Percentiles rank a stretch among this genome's conserved stretches.
These are phyloP conservation scores for Hydrozoanthus gracilis DNA, from an alignment of 92 coral and sea anemone species.

Conservation along the genomic window DNA sequence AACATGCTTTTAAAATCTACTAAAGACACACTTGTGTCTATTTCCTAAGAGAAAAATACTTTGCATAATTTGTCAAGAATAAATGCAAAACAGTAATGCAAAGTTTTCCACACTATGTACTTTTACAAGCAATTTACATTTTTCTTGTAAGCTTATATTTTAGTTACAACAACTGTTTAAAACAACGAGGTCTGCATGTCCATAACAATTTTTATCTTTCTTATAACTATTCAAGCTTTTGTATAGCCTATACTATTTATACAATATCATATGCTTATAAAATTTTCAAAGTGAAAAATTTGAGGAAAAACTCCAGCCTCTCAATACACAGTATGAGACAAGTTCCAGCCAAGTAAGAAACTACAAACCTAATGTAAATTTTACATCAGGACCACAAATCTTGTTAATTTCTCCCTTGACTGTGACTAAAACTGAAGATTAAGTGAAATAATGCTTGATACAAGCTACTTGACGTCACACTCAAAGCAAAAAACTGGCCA, in stretches of 20 bases:
- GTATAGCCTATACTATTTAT: background rate
- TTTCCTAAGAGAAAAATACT: too few species aligned
- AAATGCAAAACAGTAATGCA: too few species aligned
- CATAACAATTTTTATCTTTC: background rate
- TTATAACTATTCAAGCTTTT: background rate
- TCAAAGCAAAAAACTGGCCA: slow-evolving; percentile 42
- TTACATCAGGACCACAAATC: background rate
- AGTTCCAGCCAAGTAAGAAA: background rate
- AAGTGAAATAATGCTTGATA: slow-evolving; percentile 75
- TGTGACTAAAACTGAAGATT: slow-evolving; percentile 2
- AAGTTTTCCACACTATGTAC: too few species aligned
- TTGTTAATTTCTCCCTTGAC: slow-evolving; percentile 5
- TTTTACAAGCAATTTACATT: too few species aligned
- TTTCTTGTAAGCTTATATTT: too few species aligned
- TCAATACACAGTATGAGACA: slow-evolving; percentile 36
- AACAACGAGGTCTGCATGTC: background rate
- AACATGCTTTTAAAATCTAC: too few species aligned
- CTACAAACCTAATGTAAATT: background rate
- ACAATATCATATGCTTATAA: background rate
- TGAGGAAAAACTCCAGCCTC: background rate
- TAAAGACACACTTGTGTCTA: too few species aligned
- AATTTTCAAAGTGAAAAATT: slow-evolving; percentile 19
- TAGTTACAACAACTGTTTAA: too few species aligned
- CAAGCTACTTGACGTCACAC: slow-evolving; percentile 80
- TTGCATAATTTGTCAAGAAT: too few species aligned